Evolutionary conservation across 2,888 invertebrate species (phyloP).

Genomic region (Timema podura): DNA sequence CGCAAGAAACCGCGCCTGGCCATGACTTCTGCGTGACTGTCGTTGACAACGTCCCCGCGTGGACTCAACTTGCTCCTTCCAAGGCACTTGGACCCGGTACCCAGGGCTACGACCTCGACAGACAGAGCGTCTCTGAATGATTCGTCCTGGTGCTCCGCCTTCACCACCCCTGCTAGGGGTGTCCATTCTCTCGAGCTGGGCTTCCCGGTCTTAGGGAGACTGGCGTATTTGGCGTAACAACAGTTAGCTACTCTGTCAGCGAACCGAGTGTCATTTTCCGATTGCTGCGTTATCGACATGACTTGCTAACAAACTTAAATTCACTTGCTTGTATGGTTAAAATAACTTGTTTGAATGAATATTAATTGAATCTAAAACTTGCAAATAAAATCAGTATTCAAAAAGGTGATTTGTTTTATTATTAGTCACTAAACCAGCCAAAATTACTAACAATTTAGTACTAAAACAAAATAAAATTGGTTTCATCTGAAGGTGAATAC

Average conservation of each 20-base stretch:
- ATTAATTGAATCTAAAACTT: too few relatives aligned
- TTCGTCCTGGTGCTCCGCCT: conserved; percentile 43
- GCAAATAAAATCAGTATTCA: too few relatives aligned
- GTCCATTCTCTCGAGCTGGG: conserved; percentile 78
- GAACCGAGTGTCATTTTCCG: conserved; percentile 31
- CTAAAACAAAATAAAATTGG: too few relatives aligned
- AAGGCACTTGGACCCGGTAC: conserved; percentile 90
- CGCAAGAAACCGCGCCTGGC: conserved; percentile 77
- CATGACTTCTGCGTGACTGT: conserved; percentile 89
- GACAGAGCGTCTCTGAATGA: conserved; percentile 37
- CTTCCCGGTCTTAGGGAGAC: conserved; percentile 75
- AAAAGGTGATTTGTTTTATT: too few relatives aligned
- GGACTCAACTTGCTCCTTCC: conserved; percentile 61
- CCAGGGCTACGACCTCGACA: conserved; percentile 67
- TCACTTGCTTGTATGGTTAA: too few relatives aligned
- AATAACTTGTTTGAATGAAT: too few relatives aligned
- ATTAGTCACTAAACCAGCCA: too few relatives aligned
- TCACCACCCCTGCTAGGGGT: conserved; percentile 68
- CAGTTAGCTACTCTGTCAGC: conserved; percentile 53
- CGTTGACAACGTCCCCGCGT: conserved; percentile 71
- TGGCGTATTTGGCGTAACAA: conserved; percentile 57
- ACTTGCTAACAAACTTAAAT: too few relatives aligned
- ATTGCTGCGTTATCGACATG: too few relatives aligned
- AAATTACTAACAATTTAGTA: too few relatives aligned
- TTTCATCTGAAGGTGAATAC: too few relatives aligned